These are phyloP conservation scores for Pelodiscus sinensis DNA, from an alignment of 2,113 vertebrate species.

Conservation along the genomic window DNA sequence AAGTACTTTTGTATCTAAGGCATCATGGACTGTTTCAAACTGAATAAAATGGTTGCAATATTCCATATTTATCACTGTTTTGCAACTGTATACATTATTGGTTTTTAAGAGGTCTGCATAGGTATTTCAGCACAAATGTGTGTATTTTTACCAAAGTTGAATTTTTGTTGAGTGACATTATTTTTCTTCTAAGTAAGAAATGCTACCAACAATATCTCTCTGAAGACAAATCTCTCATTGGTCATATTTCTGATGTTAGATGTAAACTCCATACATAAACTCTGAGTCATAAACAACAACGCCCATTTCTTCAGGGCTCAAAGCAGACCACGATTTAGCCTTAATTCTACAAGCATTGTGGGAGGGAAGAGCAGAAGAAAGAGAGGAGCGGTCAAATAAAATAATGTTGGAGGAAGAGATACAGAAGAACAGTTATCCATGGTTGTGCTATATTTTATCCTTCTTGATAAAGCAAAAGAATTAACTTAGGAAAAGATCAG, in stretches of 20 bases:
- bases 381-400: not conserved
- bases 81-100: fast-evolving
- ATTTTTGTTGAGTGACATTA: not conserved
- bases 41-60: not conserved
- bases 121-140: not conserved
- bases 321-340: not conserved
- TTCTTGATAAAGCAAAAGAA: not conserved
- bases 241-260: not conserved
- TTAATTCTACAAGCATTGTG: not conserved
- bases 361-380: not conserved
- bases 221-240: not conserved
- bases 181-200: not conserved
- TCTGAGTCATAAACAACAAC: not conserved
- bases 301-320: not conserved
- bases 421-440: not conserved
- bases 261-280: not conserved
- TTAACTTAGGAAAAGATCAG: not conserved
- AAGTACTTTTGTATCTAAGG: not conserved
- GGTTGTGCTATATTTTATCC: no score
- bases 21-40: not conserved
- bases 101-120: not conserved
- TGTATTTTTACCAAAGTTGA: not conserved
- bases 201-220: not conserved
- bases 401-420: not conserved
- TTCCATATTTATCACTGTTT: not conserved